phyloP scores from a whole-genome alignment of 2,888 invertebrate species.

The Chrysolina oricalcia region DNA sequence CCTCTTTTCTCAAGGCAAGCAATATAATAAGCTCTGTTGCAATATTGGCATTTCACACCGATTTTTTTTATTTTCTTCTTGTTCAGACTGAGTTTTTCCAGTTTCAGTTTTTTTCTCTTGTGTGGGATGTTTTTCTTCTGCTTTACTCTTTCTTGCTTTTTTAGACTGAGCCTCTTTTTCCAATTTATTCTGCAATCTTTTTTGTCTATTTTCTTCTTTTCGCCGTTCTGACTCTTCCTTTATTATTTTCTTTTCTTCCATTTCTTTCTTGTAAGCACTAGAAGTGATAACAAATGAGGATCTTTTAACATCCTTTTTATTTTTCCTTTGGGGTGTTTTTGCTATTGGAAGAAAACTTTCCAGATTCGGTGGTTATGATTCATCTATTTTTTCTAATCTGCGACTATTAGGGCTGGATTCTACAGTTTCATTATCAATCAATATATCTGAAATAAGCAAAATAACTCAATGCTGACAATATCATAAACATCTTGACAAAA shows the following conservation, averaged over 20 bases:
- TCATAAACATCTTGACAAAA: conserved; percentile 4
- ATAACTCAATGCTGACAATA: conserved; percentile 14
- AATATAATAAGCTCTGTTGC: not conserved
- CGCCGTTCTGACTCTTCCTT: conserved; percentile 26
- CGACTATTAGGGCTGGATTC: conserved; percentile 15
- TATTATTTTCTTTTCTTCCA: conserved; percentile 26
- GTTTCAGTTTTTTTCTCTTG: too few relatives aligned
- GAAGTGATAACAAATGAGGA: conserved; percentile 20
- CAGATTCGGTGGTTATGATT: conserved; percentile 18
- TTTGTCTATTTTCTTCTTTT: conserved; percentile 26
- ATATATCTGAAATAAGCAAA: conserved; percentile 1
- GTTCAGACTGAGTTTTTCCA: not conserved
- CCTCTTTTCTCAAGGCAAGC: not conserved
- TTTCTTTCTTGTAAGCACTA: conserved; percentile 27
- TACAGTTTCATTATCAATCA: conserved; percentile 10
- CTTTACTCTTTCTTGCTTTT: not conserved
- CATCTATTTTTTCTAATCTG: conserved; percentile 17
- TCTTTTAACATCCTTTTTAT: conserved; percentile 4
- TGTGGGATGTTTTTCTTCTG: too few relatives aligned
- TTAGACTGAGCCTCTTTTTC: conserved; percentile 13
- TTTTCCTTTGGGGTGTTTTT: conserved; percentile 25
- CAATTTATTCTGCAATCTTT: conserved; percentile 14
- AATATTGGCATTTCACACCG: too few relatives aligned
- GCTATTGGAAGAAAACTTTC: conserved; percentile 28
- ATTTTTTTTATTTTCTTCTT: not conserved